phyloP scores from a whole-genome alignment of 2,888 invertebrate genomes.

The Cephalotes varians region DNA sequence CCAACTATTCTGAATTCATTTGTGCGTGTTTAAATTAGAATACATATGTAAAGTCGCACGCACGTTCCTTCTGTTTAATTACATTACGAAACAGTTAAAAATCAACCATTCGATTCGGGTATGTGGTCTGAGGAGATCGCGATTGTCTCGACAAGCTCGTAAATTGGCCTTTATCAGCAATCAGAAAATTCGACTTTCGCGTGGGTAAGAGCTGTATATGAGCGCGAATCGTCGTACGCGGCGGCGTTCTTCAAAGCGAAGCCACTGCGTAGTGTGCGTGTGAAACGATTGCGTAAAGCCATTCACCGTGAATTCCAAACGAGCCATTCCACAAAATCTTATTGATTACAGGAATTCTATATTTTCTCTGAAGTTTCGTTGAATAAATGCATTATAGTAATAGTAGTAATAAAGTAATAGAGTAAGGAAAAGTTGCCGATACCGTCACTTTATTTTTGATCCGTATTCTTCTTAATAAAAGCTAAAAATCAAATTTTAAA shows the following conservation, averaged over 20 bases:
- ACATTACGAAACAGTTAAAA: not conserved
- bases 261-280: not conserved
- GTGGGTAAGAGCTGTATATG: constrained; percentile 29
- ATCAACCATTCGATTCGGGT: not conserved
- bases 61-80: not conserved
- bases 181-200: constrained; percentile 51
- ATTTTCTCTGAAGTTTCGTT: not conserved
- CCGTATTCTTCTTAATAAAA: no score
- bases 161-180: constrained; percentile 48
- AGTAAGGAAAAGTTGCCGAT: no score
- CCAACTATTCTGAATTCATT: not conserved
- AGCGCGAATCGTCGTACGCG: constrained; percentile 19
- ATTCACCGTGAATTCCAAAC: constrained; percentile 47
- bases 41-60: not conserved
- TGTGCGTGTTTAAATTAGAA: not conserved
- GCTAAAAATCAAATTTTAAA: no score
- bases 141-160: constrained; percentile 14
- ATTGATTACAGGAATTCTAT: constrained; percentile 26
- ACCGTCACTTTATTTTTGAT: no score
- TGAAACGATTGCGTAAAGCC: constrained; percentile 18
- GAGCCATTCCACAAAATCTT: constrained; percentile 17
- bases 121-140: not conserved
- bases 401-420: no score
- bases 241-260: constrained; percentile 51
- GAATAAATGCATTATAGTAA: not conserved